Percentiles rank a stretch among this genome's conserved stretches.
These are phyloP conservation scores for Gobionotothen gibberifrons DNA, from an alignment of 2,797 vertebrate species.

Conservation along the genomic window DNA sequence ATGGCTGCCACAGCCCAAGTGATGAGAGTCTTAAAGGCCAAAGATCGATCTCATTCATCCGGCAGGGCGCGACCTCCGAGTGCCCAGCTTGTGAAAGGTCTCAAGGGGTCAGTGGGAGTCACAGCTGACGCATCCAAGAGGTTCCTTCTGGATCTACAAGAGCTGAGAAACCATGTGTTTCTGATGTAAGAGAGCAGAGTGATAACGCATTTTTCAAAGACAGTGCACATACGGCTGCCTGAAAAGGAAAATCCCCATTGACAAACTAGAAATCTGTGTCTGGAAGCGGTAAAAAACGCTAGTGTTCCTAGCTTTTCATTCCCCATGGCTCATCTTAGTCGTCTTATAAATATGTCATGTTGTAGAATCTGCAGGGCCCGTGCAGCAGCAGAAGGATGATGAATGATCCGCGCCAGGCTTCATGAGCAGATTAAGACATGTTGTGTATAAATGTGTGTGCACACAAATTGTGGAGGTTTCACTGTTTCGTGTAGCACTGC, in stretches of 20 bases:
- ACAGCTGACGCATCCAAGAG: conserved; percentile 56
- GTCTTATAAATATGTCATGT: conserved; percentile 64
- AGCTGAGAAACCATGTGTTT: conserved; percentile 21
- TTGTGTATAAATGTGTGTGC: conserved; percentile 3
- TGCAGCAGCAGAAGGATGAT: conserved; percentile 33
- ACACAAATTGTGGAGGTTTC: conserved; percentile 10
- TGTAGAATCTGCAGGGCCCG: conserved; percentile 32
- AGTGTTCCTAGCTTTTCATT: conserved; percentile 48
- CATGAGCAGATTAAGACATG: conserved; percentile 35
- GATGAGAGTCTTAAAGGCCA: conserved; percentile 69
- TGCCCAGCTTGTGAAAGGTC: conserved; percentile 75
- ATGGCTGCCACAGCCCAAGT: conserved; percentile 52
- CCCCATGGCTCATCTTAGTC: conserved; percentile 56
- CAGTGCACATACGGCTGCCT: conserved; percentile 35
- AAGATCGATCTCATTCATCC: conserved; percentile 80
- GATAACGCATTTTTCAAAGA: background rate
- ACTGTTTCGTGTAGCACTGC: conserved; percentile 42
- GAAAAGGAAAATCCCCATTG: conserved; percentile 47
- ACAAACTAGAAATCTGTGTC: conserved; percentile 38
- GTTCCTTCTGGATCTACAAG: conserved; percentile 30
- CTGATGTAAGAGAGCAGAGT: conserved; percentile 12
- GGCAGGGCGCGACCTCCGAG: conserved; percentile 68
- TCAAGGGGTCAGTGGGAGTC: conserved; percentile 65
- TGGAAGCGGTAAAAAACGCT: conserved; percentile 32
- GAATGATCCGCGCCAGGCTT: conserved; percentile 10